Evolutionary conservation across 2,797 vertebrate genomes (phyloP).

Genomic region (Oreonectes daqikongensis): DNA sequence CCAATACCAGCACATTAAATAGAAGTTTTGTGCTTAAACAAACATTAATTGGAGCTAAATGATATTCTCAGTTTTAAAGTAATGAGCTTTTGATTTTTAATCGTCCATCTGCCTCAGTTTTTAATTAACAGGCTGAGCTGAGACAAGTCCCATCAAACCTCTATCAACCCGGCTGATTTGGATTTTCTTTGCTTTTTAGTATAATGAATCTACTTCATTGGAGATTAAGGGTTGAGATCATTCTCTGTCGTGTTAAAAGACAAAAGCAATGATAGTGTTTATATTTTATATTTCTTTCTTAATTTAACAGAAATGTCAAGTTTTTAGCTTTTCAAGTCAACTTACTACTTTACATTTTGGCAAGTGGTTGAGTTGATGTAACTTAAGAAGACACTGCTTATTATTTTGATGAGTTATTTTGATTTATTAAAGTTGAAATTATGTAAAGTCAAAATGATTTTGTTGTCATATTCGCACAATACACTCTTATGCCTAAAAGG

Average conservation of each 20-base stretch:
- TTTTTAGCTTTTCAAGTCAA: not conserved
- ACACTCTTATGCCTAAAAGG: too few relatives aligned
- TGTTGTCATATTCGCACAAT: too few relatives aligned
- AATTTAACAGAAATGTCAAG: not conserved
- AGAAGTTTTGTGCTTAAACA: conserved; percentile 28
- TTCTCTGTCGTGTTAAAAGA: not conserved
- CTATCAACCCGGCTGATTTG: conserved; percentile 15
- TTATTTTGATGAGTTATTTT: too few relatives aligned
- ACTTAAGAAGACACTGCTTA: too few relatives aligned
- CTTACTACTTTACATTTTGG: too few relatives aligned
- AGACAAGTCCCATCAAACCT: conserved; percentile 16
- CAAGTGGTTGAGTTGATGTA: too few relatives aligned
- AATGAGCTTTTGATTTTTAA: conserved; percentile 45
- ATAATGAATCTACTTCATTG: conserved; percentile 33
- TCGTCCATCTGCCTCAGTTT: conserved; percentile 30
- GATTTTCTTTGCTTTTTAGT: conserved; percentile 27
- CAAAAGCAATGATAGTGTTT: not conserved
- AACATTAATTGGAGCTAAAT: conserved; percentile 33
- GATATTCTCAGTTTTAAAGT: conserved; percentile 30
- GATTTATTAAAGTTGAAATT: too few relatives aligned
- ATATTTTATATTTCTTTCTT: not conserved
- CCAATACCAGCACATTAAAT: conserved; percentile 16
- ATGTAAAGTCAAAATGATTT: too few relatives aligned
- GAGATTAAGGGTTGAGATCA: not conserved
- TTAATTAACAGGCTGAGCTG: conserved; percentile 43